A percentile compares a stretch with the other conserved stretches of the same genome.
Conservation (phyloP, 2,888 invertebrate species). For the Melieria picta region DNA sequence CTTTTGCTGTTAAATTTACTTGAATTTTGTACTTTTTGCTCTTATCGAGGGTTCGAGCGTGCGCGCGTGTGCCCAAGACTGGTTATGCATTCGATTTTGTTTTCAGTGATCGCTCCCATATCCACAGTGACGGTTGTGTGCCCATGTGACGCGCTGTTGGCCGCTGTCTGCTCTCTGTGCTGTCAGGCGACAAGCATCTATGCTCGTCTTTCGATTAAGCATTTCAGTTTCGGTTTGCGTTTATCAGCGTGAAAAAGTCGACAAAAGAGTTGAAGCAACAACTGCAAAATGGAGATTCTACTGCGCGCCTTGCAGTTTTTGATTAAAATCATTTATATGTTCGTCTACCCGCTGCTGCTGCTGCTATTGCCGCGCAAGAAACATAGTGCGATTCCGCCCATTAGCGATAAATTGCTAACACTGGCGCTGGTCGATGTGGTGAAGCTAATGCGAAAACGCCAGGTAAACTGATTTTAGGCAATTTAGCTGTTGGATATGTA, state of each 20-base stretch:
- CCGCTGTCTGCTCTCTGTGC: no score
- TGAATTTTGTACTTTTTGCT: no score
- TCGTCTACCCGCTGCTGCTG: slow-evolving; percentile 36
- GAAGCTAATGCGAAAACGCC: slow-evolving; percentile 43
- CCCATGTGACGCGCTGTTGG: no score
- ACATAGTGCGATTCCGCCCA: slow-evolving; percentile 44
- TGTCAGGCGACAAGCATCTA: neutral
- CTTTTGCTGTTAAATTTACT: no score
- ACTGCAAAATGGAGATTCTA: slow-evolving; percentile 50
- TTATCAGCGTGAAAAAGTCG: neutral
- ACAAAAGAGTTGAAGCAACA: neutral
- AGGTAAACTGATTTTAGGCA: slow-evolving; percentile 47
- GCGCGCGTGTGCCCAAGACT: no score
- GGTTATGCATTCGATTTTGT: no score
- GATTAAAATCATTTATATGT: slow-evolving; percentile 41
- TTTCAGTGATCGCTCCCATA: no score
- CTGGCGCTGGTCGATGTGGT: slow-evolving; percentile 49
- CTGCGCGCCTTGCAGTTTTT: slow-evolving; percentile 48
- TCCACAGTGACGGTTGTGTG: no score
- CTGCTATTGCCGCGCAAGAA: slow-evolving; percentile 21
- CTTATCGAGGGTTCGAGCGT: no score
- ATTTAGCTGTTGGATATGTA: no score
- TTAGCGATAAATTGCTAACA: slow-evolving; percentile 46
- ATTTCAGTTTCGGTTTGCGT: no score
- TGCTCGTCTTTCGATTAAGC: slow-evolving; percentile 2